These are phyloP conservation scores for Pseudomyrmex dendroicus DNA, from an alignment of 1,140 invertebrate species.

Conservation along the genomic window DNA sequence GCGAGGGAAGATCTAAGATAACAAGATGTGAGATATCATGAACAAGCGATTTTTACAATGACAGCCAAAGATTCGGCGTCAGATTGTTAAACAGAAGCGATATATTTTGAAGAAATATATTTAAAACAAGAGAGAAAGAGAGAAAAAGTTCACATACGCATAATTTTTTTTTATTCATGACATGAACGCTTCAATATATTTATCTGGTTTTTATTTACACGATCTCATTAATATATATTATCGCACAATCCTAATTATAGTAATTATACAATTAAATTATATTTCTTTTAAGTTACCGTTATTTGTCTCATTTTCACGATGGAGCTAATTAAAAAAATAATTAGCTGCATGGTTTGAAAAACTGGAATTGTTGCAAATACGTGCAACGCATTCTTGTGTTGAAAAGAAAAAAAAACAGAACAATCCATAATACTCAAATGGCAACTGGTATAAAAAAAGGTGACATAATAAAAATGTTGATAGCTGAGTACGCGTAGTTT, in stretches of 20 bases:
- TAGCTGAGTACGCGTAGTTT: constrained; percentile 15
- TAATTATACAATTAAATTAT: too few relatives aligned
- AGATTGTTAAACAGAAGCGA: constrained; percentile 4
- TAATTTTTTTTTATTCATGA: too few relatives aligned
- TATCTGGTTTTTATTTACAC: background rate
- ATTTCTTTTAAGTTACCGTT: too few relatives aligned
- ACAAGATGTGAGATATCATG: constrained; percentile 5
- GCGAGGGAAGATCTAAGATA: background rate
- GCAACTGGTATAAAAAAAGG: background rate
- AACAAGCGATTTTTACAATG: background rate
- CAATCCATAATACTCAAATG: background rate
- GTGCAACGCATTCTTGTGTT: background rate
- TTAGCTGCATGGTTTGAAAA: too few relatives aligned
- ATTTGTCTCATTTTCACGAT: too few relatives aligned
- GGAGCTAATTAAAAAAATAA: too few relatives aligned
- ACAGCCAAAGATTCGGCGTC: constrained; percentile 10
- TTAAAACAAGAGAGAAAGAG: background rate
- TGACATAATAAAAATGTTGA: constrained; percentile 27
- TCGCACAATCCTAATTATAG: too few relatives aligned
- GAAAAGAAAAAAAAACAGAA: background rate
- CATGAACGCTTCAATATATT: background rate
- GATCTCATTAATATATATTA: background rate
- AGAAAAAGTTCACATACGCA: too few relatives aligned
- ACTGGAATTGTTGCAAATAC: background rate
- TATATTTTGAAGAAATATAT: background rate